A percentile compares a stretch with the other conserved stretches of the same genome.
Conservation (phyloP, 2,888 invertebrate genomes). For the Tachystola acroxantha region DNA sequence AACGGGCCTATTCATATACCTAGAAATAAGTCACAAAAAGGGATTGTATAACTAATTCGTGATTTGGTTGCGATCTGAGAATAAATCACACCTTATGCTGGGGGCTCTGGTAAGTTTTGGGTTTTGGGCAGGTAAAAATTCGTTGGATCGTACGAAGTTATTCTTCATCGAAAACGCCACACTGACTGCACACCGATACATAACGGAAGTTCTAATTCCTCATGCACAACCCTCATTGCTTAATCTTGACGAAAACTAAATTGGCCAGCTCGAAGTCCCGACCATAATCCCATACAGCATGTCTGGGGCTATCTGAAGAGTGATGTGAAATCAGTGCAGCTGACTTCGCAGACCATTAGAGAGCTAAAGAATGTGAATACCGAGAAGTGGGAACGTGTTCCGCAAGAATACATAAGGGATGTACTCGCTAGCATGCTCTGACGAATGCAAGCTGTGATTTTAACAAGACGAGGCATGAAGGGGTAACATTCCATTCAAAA, state of each 20-base stretch:
- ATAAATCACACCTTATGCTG: too few species aligned
- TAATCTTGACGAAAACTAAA: slow-evolving; percentile 15
- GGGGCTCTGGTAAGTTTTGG: too few species aligned
- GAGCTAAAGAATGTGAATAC: neutral
- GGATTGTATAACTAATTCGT: too few species aligned
- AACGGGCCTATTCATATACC: too few species aligned
- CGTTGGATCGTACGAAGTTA: too few species aligned
- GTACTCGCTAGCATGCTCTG: slow-evolving; percentile 11
- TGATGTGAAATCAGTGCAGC: neutral
- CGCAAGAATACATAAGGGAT: slow-evolving; percentile 9
- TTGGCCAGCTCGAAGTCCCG: slow-evolving; percentile 11
- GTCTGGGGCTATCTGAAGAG: neutral
- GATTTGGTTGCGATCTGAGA: too few species aligned
- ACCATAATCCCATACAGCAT: neutral
- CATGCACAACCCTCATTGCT: neutral
- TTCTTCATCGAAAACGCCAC: neutral
- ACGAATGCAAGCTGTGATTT: slow-evolving; percentile 13
- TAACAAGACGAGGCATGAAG: slow-evolving; percentile 13
- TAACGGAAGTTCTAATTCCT: neutral
- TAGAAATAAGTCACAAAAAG: too few species aligned
- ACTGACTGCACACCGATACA: neutral
- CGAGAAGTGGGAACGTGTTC: neutral
- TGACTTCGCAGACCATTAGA: neutral
- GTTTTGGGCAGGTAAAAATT: too few species aligned
- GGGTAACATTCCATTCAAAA: too few species aligned